Percentiles rank a stretch among this genome's conserved stretches.
phyloP scores from a whole-genome alignment of 2,888 invertebrate genomes.

The Archips xylosteana region DNA sequence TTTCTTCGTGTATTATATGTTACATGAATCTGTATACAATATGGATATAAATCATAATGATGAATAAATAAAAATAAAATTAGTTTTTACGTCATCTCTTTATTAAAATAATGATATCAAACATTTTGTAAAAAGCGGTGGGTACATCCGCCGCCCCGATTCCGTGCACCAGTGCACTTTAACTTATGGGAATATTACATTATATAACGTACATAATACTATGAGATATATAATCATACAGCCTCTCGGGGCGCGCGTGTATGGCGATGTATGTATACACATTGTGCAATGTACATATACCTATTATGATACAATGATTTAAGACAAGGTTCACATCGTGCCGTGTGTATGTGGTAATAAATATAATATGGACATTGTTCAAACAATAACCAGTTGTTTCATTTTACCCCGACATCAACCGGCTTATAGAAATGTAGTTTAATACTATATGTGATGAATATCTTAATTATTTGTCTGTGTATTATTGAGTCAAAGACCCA shows the following conservation, averaged over 20 bases:
- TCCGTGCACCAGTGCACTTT: slow-evolving; percentile 86
- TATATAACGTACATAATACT: slow-evolving; percentile 86
- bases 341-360: slow-evolving; percentile 95
- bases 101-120: slow-evolving; percentile 85
- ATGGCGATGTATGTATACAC: slow-evolving; percentile 89
- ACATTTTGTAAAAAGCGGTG: slow-evolving; percentile 84
- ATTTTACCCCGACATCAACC: slow-evolving; percentile 56
- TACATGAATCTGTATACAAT: slow-evolving; percentile 88
- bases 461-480: too few relatives aligned
- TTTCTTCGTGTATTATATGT: slow-evolving; percentile 87
- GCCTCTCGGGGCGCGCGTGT: slow-evolving; percentile 88
- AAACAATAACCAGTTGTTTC: slow-evolving; percentile 88
- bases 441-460: neutral
- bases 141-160: slow-evolving; percentile 82
- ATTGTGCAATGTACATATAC: slow-evolving; percentile 91
- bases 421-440: neutral
- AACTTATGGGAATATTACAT: slow-evolving; percentile 86
- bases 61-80: slow-evolving; percentile 74
- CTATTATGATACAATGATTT: slow-evolving; percentile 90
- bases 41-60: slow-evolving; percentile 85
- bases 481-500: too few relatives aligned
- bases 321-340: slow-evolving; percentile 96
- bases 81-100: slow-evolving; percentile 86
- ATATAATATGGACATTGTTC: slow-evolving; percentile 96
- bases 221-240: slow-evolving; percentile 86